phyloP scores from a whole-genome alignment of 1,140 invertebrate genomes.

The Chrysoperla carnea region DNA sequence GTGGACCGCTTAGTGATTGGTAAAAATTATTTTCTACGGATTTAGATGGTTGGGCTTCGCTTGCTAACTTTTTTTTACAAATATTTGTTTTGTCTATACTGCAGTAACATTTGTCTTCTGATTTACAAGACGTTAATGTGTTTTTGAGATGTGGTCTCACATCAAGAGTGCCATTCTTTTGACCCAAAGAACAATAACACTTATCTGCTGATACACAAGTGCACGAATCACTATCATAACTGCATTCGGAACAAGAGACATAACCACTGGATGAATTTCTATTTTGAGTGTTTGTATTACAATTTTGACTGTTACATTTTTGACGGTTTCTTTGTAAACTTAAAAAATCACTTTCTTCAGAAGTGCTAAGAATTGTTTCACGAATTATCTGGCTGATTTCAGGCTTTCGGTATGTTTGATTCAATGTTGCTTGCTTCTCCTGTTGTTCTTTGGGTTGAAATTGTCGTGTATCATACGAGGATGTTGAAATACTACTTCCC shows the following conservation, averaged over 20 bases:
- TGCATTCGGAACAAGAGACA: slow-evolving; percentile 72
- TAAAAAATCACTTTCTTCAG: slow-evolving; percentile 48
- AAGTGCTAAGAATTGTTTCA: slow-evolving; percentile 30
- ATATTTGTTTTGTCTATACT: slow-evolving; percentile 22
- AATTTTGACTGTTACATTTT: background rate
- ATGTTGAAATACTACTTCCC: slow-evolving; percentile 35
- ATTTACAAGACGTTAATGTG: slow-evolving; percentile 18
- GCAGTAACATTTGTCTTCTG: slow-evolving; percentile 52
- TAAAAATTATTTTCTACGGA: too few relatives aligned
- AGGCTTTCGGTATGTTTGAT: slow-evolving; percentile 19
- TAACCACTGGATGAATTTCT: slow-evolving; percentile 54
- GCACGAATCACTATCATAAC: slow-evolving; percentile 63
- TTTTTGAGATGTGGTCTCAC: background rate
- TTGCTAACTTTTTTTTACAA: background rate
- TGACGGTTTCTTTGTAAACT: slow-evolving; percentile 24
- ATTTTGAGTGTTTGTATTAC: slow-evolving; percentile 29
- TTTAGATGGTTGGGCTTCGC: too few relatives aligned
- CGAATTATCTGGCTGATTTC: slow-evolving; percentile 4
- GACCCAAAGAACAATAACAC: slow-evolving; percentile 50
- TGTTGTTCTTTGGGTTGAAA: slow-evolving; percentile 32
- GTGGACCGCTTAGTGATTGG: too few relatives aligned
- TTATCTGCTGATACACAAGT: slow-evolving; percentile 53
- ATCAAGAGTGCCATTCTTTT: slow-evolving; percentile 8
- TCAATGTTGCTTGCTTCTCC: slow-evolving; percentile 20
- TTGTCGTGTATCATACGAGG: slow-evolving; percentile 35